phyloP scores from a whole-genome alignment of 2,113 vertebrate species.

The Apistogramma diplotaenia region DNA sequence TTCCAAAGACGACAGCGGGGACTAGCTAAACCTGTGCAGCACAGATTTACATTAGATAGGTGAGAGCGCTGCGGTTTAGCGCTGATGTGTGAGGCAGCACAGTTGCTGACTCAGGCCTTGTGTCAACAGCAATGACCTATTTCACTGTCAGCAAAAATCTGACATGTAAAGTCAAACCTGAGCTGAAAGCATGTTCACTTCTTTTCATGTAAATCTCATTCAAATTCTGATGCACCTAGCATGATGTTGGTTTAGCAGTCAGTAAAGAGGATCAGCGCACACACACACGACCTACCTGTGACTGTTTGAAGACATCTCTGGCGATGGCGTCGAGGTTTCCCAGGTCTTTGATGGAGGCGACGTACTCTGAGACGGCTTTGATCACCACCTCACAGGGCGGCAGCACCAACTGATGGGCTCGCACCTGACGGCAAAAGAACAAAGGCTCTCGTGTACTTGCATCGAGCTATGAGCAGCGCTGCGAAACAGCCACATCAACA shows the following conservation, averaged over 20 bases:
- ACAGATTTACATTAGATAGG: not conserved
- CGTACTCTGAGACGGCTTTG: conserved; percentile 91
- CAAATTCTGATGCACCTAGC: not conserved
- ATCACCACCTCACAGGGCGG: conserved; percentile 93
- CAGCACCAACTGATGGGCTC: conserved; percentile 90
- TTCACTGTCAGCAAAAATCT: not conserved
- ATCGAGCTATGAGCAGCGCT: not conserved
- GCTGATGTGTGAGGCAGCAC: conserved; percentile 6
- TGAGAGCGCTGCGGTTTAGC: not conserved
- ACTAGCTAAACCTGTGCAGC: not conserved
- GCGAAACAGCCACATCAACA: not conserved
- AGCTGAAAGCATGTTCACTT: not conserved
- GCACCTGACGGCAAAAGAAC: conserved; percentile 74
- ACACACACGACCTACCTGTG: conserved; percentile 76
- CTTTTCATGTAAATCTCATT: not conserved
- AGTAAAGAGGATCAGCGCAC: accelerated
- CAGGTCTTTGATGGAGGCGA: conserved; percentile 87
- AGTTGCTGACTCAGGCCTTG: conserved; percentile 14
- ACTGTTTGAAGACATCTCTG: conserved; percentile 92
- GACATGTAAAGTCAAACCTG: not conserved
- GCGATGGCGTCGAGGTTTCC: conserved; percentile 86
- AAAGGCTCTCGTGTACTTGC: not conserved
- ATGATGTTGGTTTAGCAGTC: not conserved
- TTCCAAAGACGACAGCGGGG: not conserved
- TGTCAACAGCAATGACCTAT: conserved; percentile 14